Evolutionary conservation across 2,888 invertebrate genomes (phyloP), one percentile per base, ranked within the genome.

Genomic region (Drosophila parthenogenetica): DNA sequence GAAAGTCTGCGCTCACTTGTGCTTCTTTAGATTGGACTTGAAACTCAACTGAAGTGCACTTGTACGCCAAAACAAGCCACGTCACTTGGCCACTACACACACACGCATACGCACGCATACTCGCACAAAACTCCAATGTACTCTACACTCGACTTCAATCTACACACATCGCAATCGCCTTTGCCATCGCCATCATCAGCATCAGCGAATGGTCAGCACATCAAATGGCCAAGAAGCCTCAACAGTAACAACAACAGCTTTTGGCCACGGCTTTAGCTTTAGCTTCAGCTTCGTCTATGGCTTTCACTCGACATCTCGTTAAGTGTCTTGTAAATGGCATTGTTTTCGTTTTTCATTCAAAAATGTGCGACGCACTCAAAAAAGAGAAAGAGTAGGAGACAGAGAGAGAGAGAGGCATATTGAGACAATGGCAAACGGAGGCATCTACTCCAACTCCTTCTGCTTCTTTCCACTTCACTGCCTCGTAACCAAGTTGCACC

Each of bases 251-350:
- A 63, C 63, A 69, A 50, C 64, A 71, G 57, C 55, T 55, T 76
- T 73, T 71, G 60, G 61, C 77, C 65, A 57, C 42, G 64, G 39
- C 58, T 29, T 43, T 42, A 17, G 48, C 73, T 63, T 11, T 11
- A 11, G 13, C 43, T 72, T 65, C 65, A 55, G 61, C 73, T 53
- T 42, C 66, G 61, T 40, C 70, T 66, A 58, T 77, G 75, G 75
- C 75, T 76, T 76, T 76, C 77, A 77, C 73, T 75, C 68, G 73
- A 77, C 79, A 79, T 73, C 81, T 89, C 88, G 89, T 90, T 89
- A 88, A 89, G 88, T 90, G 87, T 89, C 85, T 87, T 89, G 89
- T 89, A 89, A 89, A 90, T 88, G 89, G 88, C 87, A 86, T 84
- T 84, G 87, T 76, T 81, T 87, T 88, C 84, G 75, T 79, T 87